Percentiles rank a stretch among this genome's conserved stretches.
Evolutionary conservation across 1,140 invertebrate genomes (phyloP).

Genomic region (Cyclargus thomasi): DNA sequence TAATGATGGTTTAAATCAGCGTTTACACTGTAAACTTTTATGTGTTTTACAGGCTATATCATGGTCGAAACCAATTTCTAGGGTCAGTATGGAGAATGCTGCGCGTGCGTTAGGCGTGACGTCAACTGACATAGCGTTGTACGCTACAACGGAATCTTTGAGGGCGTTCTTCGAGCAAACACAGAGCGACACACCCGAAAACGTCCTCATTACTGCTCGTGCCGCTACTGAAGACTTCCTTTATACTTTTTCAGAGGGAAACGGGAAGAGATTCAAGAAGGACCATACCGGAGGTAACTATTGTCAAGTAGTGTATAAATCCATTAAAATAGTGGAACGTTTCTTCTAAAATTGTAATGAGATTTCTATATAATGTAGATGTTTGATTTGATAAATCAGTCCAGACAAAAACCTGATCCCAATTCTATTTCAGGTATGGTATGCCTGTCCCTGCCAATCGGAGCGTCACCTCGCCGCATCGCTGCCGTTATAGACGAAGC

Average conservation of each 20-base stretch:
- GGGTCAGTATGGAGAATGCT: slow-evolving; percentile 72
- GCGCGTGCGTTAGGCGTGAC: slow-evolving; percentile 78
- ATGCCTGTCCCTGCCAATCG: slow-evolving; percentile 77
- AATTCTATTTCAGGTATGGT: slow-evolving; percentile 66
- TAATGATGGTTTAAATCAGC: too few species aligned
- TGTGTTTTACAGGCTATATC: slow-evolving; percentile 75
- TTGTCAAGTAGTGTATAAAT: background rate
- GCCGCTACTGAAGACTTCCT: slow-evolving; percentile 64
- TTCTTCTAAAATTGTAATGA: too few species aligned
- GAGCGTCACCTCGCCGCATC: slow-evolving; percentile 70
- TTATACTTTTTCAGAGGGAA: slow-evolving; percentile 72
- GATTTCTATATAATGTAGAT: too few species aligned
- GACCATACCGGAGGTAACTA: slow-evolving; percentile 58
- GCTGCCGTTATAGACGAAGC: slow-evolving; percentile 77
- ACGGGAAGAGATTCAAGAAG: slow-evolving; percentile 70
- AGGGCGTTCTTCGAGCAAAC: slow-evolving; percentile 79
- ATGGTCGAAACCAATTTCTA: slow-evolving; percentile 81
- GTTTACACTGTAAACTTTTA: background rate
- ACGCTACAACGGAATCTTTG: slow-evolving; percentile 78
- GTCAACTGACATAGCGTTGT: slow-evolving; percentile 81
- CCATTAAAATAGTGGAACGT: too few species aligned
- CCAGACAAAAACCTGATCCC: background rate
- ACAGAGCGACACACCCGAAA: slow-evolving; percentile 69
- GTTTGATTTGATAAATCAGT: too few species aligned
- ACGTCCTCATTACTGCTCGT: slow-evolving; percentile 76